Evolutionary conservation across 2,113 vertebrate genomes (phyloP), one percentile per base, ranked within the genome.

Genomic region (Platichthys flesus): DNA sequence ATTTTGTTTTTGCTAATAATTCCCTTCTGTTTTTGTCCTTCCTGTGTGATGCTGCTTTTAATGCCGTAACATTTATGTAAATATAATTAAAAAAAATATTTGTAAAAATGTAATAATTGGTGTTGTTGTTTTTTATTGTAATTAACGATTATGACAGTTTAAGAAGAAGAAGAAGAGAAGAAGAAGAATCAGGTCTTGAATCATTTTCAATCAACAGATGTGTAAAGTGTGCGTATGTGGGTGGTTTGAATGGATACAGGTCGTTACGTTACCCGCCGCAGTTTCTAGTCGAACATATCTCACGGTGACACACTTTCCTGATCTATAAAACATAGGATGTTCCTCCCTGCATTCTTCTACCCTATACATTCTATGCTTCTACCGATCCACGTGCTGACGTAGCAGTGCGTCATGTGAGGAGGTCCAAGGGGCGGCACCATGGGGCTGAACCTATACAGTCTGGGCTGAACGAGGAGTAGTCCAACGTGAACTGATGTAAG

Each of bases 211-310:
- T 37, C 2, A 40, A 23, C 42, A 51, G 47, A 16, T 21, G n/a
- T 49, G 35, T 12, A 8, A 35, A 71, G 24, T 42, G 4, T 28
- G 14, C 1, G 21, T 5, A 9, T 4, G 21, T 26, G 12, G 23
- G 21, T 16, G n/a, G 16, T 73, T 55, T 26, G 31, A 72, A 3
- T 9, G 28, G 9, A n/a, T 55, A 18, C 45, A 6, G 21, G 21
- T 1, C 1, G 31, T 49, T 63, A 15, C 3, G 0, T 23, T 31
- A 9, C 20, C 9, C 7, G 4, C 7, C 10, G 18, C 2, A 12
- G 74, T 88, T 89, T 91, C 80, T 45, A 66, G 76, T 74, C 87
- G 92, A 65, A 55, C 68, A 31, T n/a, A 28, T 91, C 90, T 91
- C 1, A 79, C 26, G 1, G 91, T 84, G 45, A 88, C 91, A 89